These are phyloP conservation scores for Chrysina gloriosa DNA, from an alignment of 2,888 invertebrate genomes.

Conservation along the genomic window DNA sequence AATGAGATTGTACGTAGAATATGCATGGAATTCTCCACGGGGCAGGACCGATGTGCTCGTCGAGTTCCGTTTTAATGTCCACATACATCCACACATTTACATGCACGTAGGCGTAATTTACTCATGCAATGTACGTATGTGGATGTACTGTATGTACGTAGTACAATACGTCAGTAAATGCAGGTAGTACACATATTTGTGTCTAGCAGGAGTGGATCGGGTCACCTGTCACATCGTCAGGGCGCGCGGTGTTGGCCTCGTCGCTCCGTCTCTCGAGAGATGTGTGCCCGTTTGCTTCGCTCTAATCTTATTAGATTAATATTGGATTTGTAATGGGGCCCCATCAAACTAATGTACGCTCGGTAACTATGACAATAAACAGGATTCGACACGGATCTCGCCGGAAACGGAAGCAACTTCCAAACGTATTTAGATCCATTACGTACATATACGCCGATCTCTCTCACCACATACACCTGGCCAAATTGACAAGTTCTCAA, in stretches of 20 bases:
- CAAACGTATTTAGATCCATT: too few relatives aligned
- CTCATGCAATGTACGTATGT: neutral
- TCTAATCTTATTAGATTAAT: slow-evolving; percentile 60
- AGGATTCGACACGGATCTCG: slow-evolving; percentile 36
- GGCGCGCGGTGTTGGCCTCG: slow-evolving; percentile 38
- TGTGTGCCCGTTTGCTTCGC: slow-evolving; percentile 47
- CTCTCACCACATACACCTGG: neutral
- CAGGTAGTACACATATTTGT: neutral
- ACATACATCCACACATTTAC: slow-evolving; percentile 39
- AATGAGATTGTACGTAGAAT: slow-evolving; percentile 65
- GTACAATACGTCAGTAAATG: neutral
- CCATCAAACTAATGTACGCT: slow-evolving; percentile 43
- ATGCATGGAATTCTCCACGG: slow-evolving; percentile 63
- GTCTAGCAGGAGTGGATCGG: slow-evolving; percentile 41
- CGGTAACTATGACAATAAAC: slow-evolving; percentile 41
- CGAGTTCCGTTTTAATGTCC: slow-evolving; percentile 21
- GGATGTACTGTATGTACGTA: neutral
- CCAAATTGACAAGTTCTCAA: neutral
- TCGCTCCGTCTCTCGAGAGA: slow-evolving; percentile 51
- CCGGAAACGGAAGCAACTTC: neutral
- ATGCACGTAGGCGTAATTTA: neutral
- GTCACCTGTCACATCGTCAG: slow-evolving; percentile 43
- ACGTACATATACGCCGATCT: neutral
- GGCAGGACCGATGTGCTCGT: slow-evolving; percentile 48
- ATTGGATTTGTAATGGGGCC: slow-evolving; percentile 56